Evolutionary conservation across 2,113 vertebrate genomes (phyloP), one percentile per base, ranked within the genome.

Genomic region (Pollachius pollachius): DNA sequence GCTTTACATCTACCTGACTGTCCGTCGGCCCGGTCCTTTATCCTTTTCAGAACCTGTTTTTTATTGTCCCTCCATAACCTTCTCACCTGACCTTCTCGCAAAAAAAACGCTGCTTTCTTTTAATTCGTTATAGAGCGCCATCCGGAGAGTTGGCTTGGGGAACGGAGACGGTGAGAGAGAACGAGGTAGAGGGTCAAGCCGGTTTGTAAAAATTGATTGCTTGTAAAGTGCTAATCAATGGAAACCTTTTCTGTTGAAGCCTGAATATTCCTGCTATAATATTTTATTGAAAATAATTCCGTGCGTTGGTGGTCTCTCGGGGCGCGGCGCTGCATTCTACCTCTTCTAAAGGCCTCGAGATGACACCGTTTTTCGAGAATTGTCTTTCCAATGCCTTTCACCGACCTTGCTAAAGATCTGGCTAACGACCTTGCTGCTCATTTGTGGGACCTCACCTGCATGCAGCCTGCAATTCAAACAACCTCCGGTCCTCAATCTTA

Each of bases 121-220:
- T 84, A 81, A 83, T 88, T 87, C 69, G 62, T 77, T 72, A 82
- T 64, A 82, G 77, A 74, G 73, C 76, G 64, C 80, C 81, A 85
- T 92, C 88, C 89, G 86, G 91, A 89, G 83, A 48, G 69, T 27
- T 41, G 59, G 77, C 69, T 76, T 73, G 60, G 19, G 59, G 56
- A 52, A 57, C 17, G 15, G 17, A n/a, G 54, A n/a, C 4, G 54
- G 54, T 17, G 67, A 18, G 91, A 91, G 93, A 58, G 60, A 66
- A 34, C n/a, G 67, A 18, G 91, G 91, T 93, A 58, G 60, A 66
- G 56, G 93, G 94, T 94, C 92, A 91, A 92, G 92, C 89, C 90
- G 81, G 92, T 94, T 94, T 94, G 93, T 94, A 90, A 88, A 93
- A 94, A 96, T 95, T 91, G 94, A 95, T 95, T 91, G 91, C 87